Evolutionary conservation across 2,797 vertebrate species (phyloP), one percentile per base, ranked within the genome.

Genomic region (Novumbra hubbsi): DNA sequence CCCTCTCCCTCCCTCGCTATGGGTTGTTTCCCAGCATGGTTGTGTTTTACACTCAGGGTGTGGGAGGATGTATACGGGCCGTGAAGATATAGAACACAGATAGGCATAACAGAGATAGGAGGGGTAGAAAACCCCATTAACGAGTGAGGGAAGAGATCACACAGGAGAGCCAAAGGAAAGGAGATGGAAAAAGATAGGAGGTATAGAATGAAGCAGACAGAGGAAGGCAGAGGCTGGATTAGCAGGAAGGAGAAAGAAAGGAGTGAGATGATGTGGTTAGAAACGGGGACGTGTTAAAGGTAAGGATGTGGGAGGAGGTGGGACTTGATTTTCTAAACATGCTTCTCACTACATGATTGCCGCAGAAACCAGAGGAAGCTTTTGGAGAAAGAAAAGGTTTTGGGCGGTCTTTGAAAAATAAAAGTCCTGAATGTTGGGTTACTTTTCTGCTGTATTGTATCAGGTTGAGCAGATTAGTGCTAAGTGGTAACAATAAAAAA

Each of bases 71-170:
- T 78, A 78, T 16, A 76, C 15, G 64, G 62, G 55, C 28, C 49
- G 17, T 45, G 27, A 65, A 77, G 81, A 84, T 72, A 70, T 48
- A 76, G 67, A 14, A n/a, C n/a, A n/a, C n/a, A 68, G 74, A 88
- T 82, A 76, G 72, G 57, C 38, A 60, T 19, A 45, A 48, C 17
- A 27, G 78, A 71, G 74, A 48, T 57, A 60, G 64, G 70, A 69
- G 72, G 60, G 81, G 75, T 71, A 71, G 24, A 30, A 5, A 38
- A 38, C 5, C 5, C 34, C 17, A 34, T 78, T 6, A 38, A 38
- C 5, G 81, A 81, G 28, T n/a, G 48, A 80, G 74, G 71, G 63
- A 27, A 57, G 21, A 45, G 34, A 69, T 15, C 70, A 14, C 63
- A 24, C 27, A 71, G 74, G 70, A 67, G 50, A 66, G 65, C 67